Conservation (phyloP, 2,113 vertebrate species). For the Phrynosoma blainvillii region DNA sequence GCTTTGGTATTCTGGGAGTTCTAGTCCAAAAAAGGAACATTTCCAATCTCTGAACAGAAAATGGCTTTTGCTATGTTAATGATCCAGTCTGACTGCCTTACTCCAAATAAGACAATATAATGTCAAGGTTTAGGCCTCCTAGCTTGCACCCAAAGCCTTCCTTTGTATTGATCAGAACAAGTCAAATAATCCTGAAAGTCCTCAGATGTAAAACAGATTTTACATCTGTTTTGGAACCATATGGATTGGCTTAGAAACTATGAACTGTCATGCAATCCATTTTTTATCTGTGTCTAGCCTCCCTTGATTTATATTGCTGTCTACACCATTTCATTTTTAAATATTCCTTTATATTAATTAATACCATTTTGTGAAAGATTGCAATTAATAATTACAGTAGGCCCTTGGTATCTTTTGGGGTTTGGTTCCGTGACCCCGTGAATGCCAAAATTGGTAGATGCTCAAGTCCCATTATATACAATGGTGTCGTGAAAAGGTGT, state of each 20-base stretch:
- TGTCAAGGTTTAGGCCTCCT: background rate
- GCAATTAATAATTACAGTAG: background rate
- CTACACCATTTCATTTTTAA: background rate
- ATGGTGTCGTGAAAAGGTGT: too few relatives aligned
- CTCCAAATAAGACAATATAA: background rate
- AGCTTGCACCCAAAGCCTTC: background rate
- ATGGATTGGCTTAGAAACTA: background rate
- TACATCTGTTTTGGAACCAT: background rate
- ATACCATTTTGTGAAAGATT: background rate
- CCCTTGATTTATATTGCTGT: background rate
- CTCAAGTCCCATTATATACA: too few relatives aligned
- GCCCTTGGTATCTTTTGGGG: too few relatives aligned
- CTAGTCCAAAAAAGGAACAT: too few relatives aligned
- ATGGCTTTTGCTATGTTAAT: background rate
- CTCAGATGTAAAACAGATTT: background rate
- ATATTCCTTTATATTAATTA: background rate
- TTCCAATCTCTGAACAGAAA: too few relatives aligned
- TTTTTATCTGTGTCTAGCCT: background rate
- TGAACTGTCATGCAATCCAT: background rate
- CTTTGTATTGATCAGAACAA: background rate
- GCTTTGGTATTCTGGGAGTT: too few relatives aligned
- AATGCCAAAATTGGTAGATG: too few relatives aligned
- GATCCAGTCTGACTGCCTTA: background rate
- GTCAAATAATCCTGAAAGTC: background rate
- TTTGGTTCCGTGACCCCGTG: too few relatives aligned